Evolutionary conservation across 2,797 vertebrate species (phyloP).

Genomic region (Halcyon smyrnensis): DNA sequence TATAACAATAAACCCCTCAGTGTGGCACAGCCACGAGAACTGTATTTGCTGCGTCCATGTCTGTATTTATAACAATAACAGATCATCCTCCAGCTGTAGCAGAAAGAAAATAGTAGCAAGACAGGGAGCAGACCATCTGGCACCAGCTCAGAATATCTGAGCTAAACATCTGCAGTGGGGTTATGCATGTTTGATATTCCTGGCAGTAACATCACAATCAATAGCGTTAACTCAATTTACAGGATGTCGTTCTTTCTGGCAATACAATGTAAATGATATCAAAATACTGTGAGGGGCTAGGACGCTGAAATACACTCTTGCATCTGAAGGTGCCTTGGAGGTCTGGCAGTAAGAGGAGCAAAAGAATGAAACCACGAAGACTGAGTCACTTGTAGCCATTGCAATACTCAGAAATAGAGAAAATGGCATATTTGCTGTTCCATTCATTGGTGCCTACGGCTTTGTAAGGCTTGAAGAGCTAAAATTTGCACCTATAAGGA

Average conservation of each 20-base stretch:
- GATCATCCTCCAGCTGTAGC: constrained; percentile 7
- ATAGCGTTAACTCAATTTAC: constrained; percentile 54
- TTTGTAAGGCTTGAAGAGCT: neutral
- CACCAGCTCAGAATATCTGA: constrained; percentile 49
- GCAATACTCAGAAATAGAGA: neutral
- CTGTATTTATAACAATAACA: constrained; percentile 19
- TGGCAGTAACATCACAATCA: constrained; percentile 56
- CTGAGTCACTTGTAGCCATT: neutral
- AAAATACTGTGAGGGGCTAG: neutral
- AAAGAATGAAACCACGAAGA: neutral
- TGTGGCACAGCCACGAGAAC: neutral
- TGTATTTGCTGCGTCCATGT: neutral
- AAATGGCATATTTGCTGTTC: neutral
- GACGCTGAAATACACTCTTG: neutral
- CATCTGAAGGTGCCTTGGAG: constrained; percentile 1
- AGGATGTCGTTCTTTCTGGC: neutral
- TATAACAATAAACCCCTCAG: neutral
- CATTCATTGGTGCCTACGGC: neutral
- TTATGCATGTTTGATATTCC: constrained; percentile 41
- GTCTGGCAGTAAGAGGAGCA: neutral
- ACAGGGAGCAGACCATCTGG: constrained; percentile 37
- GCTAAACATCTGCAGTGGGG: constrained; percentile 25
- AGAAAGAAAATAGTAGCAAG: constrained; percentile 39
- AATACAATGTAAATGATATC: constrained; percentile 15
- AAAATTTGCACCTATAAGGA: neutral